Conservation (phyloP, 2,113 vertebrate species). For the Trichomycterus rosablanca region DNA sequence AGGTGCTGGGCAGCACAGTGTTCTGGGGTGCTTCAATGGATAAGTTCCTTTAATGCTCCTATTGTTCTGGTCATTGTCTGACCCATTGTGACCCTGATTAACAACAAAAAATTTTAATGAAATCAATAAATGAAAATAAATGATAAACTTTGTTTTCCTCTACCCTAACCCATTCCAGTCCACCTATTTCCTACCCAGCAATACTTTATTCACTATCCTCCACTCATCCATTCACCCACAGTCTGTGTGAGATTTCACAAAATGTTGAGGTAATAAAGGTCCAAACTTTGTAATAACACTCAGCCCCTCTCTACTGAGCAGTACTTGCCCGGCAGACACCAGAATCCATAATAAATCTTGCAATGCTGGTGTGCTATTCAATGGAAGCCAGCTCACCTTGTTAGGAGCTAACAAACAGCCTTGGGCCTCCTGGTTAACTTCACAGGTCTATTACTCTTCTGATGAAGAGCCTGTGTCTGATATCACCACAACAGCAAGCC, state of each 20-base stretch:
- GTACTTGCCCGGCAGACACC: slow-evolving; percentile 39
- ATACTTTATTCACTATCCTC: too few relatives aligned
- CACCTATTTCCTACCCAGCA: too few relatives aligned
- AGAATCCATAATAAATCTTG: slow-evolving; percentile 47
- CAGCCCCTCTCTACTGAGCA: slow-evolving; percentile 34
- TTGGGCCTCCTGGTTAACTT: slow-evolving; percentile 48
- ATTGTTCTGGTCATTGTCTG: too few relatives aligned
- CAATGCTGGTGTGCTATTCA: slow-evolving; percentile 43
- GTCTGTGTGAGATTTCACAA: slow-evolving; percentile 17
- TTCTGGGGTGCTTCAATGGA: too few relatives aligned
- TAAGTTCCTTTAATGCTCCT: too few relatives aligned
- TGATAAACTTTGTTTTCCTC: background rate
- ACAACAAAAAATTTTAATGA: too few relatives aligned
- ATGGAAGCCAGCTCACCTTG: slow-evolving; percentile 47
- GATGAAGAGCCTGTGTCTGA: slow-evolving; percentile 49
- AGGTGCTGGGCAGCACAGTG: too few relatives aligned
- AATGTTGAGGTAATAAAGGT: slow-evolving; percentile 40
- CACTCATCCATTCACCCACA: slow-evolving; percentile 21
- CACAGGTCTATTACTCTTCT: slow-evolving; percentile 47
- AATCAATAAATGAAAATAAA: too few relatives aligned
- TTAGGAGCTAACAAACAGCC: slow-evolving; percentile 53
- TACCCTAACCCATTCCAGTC: too few relatives aligned
- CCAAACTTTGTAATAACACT: slow-evolving; percentile 40
- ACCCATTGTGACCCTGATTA: too few relatives aligned
- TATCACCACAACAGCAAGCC: slow-evolving; percentile 39